phyloP scores from a whole-genome alignment of 2,113 vertebrate genomes.

The Hemiscyllium ocellatum region DNA sequence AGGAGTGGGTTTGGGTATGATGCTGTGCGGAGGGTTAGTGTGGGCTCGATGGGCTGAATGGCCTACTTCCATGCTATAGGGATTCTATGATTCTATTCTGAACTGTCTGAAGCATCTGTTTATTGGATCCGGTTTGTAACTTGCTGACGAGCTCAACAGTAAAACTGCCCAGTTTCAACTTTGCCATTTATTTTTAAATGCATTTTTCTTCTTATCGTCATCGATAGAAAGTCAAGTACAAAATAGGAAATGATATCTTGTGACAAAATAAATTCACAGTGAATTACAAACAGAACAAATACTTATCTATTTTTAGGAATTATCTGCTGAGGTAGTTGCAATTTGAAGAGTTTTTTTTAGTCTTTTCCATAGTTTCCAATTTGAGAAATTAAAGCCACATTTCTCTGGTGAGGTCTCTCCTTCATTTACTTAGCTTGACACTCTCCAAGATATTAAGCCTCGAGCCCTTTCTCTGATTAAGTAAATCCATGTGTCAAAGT shows the following conservation, averaged over 20 bases:
- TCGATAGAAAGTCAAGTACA: background rate
- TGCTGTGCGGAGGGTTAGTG: no score
- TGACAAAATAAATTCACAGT: background rate
- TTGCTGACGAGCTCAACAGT: background rate
- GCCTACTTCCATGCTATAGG: no score
- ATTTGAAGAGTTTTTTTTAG: background rate
- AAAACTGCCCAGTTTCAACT: background rate
- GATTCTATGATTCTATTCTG: no score
- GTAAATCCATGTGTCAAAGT: background rate
- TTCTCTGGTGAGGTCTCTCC: background rate
- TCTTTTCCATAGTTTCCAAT: background rate
- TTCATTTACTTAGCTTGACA: background rate
- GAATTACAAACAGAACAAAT: background rate
- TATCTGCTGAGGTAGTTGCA: background rate
- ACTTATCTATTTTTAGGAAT: background rate
- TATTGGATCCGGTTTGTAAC: background rate
- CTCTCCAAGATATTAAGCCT: background rate
- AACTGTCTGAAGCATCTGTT: background rate
- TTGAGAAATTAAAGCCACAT: background rate
- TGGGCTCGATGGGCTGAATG: no score
- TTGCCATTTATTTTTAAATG: background rate
- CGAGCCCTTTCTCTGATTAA: background rate
- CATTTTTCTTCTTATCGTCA: background rate
- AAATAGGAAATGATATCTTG: background rate
- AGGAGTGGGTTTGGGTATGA: no score